Evolutionary conservation across 2,113 vertebrate genomes (phyloP).

Genomic region (Mus pahari): DNA sequence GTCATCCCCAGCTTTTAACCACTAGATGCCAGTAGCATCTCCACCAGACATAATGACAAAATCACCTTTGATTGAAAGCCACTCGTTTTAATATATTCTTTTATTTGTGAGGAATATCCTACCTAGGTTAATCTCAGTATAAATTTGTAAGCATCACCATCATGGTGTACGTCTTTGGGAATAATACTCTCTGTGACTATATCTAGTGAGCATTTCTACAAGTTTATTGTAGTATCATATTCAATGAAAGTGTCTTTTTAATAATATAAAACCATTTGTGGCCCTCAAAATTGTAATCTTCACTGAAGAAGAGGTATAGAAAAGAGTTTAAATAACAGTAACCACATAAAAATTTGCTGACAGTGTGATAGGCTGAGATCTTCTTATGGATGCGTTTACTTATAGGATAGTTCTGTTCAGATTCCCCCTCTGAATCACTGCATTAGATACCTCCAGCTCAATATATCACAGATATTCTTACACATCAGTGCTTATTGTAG

Average conservation of each 20-base stretch:
- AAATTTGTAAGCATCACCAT: conserved; percentile 8
- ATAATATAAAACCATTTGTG: not conserved
- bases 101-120: not conserved
- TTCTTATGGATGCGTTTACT: not conserved
- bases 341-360: not conserved
- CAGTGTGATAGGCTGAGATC: not conserved
- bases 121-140: not conserved
- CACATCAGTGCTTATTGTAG: not conserved
- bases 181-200: not conserved
- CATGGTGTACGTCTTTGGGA: not conserved
- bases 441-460: not conserved
- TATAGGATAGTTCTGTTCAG: not conserved
- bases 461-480: not conserved
- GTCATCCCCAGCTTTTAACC: not conserved
- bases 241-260: not conserved
- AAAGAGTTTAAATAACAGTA: not conserved
- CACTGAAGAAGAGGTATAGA: not conserved
- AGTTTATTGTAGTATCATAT: not conserved
- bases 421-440: not conserved
- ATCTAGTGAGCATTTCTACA: not conserved
- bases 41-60: not conserved
- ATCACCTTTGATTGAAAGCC: not conserved
- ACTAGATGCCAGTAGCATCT: conserved; percentile 14
- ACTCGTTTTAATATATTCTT: not conserved
- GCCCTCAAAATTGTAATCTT: not conserved